Conservation (phyloP, 2,888 invertebrate genomes). For the Carterocephalus palaemon region DNA sequence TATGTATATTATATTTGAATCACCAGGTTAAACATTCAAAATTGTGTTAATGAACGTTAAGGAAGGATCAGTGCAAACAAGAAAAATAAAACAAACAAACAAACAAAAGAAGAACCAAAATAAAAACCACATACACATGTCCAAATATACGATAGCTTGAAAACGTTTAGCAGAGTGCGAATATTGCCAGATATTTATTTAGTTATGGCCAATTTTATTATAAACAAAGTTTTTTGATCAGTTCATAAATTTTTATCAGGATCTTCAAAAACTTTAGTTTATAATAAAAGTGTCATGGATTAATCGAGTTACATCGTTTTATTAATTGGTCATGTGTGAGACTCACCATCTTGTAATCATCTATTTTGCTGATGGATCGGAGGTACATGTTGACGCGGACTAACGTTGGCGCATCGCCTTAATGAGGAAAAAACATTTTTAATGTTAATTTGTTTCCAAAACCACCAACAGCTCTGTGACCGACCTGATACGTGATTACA, state of each 20-base stretch:
- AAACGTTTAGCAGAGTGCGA: slow-evolving; percentile 67
- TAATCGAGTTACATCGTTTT: slow-evolving; percentile 32
- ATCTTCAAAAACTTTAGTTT: slow-evolving; percentile 47
- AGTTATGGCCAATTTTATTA: slow-evolving; percentile 58
- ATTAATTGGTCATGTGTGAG: slow-evolving; percentile 52
- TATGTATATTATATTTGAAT: slow-evolving; percentile 5
- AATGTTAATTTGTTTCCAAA: slow-evolving; percentile 25
- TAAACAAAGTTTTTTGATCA: slow-evolving; percentile 52
- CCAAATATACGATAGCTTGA: slow-evolving; percentile 57
- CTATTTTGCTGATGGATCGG: slow-evolving; percentile 98
- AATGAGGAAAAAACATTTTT: slow-evolving; percentile 57
- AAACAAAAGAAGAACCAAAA: slow-evolving; percentile 31
- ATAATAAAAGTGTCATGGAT: slow-evolving; percentile 57
- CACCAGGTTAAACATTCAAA: slow-evolving; percentile 17
- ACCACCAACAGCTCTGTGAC: slow-evolving; percentile 29
- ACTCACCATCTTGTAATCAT: slow-evolving; percentile 99
- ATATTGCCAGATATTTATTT: slow-evolving; percentile 58
- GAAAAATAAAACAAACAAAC: slow-evolving; percentile 30
- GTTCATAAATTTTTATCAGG: slow-evolving; percentile 27
- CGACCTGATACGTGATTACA: slow-evolving; percentile 15
- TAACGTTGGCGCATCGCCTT: slow-evolving; percentile 91
- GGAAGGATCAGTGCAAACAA: slow-evolving; percentile 31
- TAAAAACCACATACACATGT: slow-evolving; percentile 54
- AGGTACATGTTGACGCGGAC: slow-evolving; percentile 97
- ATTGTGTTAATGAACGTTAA: slow-evolving; percentile 27